Base-by-base conservation (phyloP, 1,140 invertebrate species). In the Heterodera schachtii region DNA sequence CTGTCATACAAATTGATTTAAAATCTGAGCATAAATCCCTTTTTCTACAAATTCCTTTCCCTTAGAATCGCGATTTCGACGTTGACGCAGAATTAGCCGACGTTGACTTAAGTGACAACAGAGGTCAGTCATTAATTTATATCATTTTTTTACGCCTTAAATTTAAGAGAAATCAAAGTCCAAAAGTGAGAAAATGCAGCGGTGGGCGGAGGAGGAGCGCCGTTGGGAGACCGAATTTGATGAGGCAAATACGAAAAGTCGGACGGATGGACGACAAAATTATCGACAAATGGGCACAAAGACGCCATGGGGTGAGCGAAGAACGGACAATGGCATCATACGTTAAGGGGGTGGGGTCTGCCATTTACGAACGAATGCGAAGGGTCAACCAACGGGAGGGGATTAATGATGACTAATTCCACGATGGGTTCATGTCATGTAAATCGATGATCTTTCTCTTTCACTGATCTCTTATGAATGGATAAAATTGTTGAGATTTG, bases 61-160 rank as follows among this genome's bases (percentile, higher is more conserved):
- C 19, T 74, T 41, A 74, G n/a, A 49, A 52, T 73, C 31, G 64
- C 7, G 74, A 79, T n/a, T 69, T 75, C n/a, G 74, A 75, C 52
- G 16, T 75, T 75, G 74, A 75, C 41, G 74, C 41, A 43, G 52
- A 75, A 19, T 75, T 64, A 16, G 52, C 74, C 19, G 74, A 75
- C 46, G 74, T 75, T 21, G 69, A 71, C 57, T 49, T 75, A 19
- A 75, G 41, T 47, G 52, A 75, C 9, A 19, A 9, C 31, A 75
- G 21, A 8, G 74, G 74, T 60, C 3, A n/a, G 46, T 75, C 16
- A 52, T 52, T 7, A 7, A 7, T 21, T 52, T 21, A 1, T 8
- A 75, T 6, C 49, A 52, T 52, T 60, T 9, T 11, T 60, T 60
- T 69, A 64, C 19, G 19, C n/a, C 31, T 8, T 21, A 57, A n/a